Evolutionary conservation across 2,888 invertebrate species (phyloP).

Genomic region (Coenonympha arcania): DNA sequence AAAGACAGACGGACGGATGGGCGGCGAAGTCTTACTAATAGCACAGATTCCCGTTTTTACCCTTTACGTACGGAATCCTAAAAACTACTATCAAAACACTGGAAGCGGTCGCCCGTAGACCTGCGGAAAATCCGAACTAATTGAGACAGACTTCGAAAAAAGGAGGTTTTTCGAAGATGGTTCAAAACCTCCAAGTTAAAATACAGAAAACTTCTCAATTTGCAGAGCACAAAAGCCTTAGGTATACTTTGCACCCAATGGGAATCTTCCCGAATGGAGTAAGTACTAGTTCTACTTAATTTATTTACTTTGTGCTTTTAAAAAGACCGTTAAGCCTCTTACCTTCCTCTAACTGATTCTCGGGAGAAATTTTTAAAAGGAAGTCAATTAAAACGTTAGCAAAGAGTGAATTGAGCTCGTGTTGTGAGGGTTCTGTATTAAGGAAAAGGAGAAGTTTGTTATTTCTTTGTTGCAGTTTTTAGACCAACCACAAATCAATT

Average conservation of each 20-base stretch:
- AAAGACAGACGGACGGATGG: too few species aligned
- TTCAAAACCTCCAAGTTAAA: not conserved
- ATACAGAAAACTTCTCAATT: not conserved
- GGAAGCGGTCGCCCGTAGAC: too few species aligned
- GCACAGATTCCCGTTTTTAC: too few species aligned
- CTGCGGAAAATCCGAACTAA: not conserved
- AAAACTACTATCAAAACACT: too few species aligned
- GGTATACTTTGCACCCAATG: too few species aligned
- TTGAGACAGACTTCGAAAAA: not conserved
- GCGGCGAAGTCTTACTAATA: too few species aligned
- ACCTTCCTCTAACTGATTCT: not conserved
- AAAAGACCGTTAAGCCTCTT: slow-evolving; percentile 9
- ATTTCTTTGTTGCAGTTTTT: too few species aligned
- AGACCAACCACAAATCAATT: too few species aligned
- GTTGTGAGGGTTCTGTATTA: not conserved
- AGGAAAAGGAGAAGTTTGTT: too few species aligned
- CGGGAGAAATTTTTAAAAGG: slow-evolving; percentile 8
- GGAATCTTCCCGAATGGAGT: not conserved
- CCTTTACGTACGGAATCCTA: too few species aligned
- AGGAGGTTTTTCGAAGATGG: not conserved
- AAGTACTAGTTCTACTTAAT: not conserved
- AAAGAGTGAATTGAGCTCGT: not conserved
- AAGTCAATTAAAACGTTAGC: slow-evolving; percentile 3
- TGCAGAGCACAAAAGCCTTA: not conserved
- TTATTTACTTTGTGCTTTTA: slow-evolving; percentile 12